These are phyloP conservation scores for Piezodorus guildinii DNA, from an alignment of 1,140 invertebrate species.

Conservation along the genomic window DNA sequence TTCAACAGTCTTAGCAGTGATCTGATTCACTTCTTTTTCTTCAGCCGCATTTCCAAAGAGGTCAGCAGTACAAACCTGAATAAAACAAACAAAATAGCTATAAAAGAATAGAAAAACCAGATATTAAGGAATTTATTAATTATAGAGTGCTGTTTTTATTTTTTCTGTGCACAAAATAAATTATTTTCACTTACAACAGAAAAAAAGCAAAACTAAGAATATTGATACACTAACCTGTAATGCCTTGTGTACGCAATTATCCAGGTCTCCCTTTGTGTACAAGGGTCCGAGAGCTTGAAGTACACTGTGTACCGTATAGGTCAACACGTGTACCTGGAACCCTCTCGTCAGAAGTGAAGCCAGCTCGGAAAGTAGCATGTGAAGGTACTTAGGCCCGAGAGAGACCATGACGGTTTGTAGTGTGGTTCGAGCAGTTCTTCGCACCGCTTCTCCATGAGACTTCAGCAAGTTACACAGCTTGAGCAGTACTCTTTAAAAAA, in stretches of 20 bases:
- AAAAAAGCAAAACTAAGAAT: background rate
- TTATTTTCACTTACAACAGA: background rate
- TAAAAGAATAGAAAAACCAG: too few species aligned
- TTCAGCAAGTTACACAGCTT: constrained; percentile 82
- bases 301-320: constrained; percentile 76
- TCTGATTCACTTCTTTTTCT: constrained; percentile 81
- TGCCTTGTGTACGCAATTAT: constrained; percentile 46
- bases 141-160: too few species aligned
- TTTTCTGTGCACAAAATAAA: too few species aligned
- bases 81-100: constrained; percentile 18
- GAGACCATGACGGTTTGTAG: constrained; percentile 77
- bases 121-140: too few species aligned
- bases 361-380: constrained; percentile 67
- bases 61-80: constrained; percentile 67
- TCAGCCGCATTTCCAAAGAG: constrained; percentile 77
- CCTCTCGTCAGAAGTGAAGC: constrained; percentile 69
- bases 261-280: constrained; percentile 61
- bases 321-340: constrained; percentile 87
- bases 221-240: background rate
- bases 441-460: constrained; percentile 76
- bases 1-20: constrained; percentile 66
- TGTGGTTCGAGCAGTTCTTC: constrained; percentile 73
- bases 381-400: constrained; percentile 72
- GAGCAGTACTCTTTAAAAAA: constrained; percentile 63
- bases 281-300: constrained; percentile 53